phyloP scores from a whole-genome alignment of 2,797 vertebrate genomes.

The Bryconaethiops microstoma region DNA sequence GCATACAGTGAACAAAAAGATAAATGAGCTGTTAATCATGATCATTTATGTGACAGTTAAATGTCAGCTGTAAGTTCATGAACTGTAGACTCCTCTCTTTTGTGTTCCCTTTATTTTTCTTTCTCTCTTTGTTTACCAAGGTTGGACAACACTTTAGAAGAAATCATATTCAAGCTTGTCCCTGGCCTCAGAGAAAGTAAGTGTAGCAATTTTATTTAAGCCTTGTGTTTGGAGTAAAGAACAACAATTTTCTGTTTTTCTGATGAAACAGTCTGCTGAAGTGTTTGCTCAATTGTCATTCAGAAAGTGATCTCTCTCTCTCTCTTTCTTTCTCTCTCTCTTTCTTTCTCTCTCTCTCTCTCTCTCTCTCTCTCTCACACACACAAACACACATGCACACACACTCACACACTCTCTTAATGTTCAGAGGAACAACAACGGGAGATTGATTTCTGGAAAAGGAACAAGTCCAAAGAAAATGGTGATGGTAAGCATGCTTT shows the following conservation, averaged over 20 bases:
- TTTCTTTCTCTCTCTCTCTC: constrained; percentile 29
- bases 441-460: constrained; percentile 94
- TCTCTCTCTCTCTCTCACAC: neutral
- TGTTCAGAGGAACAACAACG: constrained; percentile 89
- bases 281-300: constrained; percentile 6
- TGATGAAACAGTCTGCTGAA: neutral
- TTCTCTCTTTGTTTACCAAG: constrained; percentile 68
- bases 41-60: neutral
- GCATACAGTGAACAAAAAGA: neutral
- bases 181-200: constrained; percentile 96
- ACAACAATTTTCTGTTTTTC: constrained; percentile 22
- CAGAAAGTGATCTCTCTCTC: neutral
- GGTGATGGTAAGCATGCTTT: constrained; percentile 79
- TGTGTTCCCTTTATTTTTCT: neutral
- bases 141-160: constrained; percentile 98
- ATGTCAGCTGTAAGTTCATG: neutral
- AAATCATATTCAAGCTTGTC: constrained; percentile 99
- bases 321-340: neutral
- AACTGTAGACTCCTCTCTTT: neutral
- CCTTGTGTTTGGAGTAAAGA: neutral
- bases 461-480: constrained; percentile 90
- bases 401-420: constrained; percentile 12
- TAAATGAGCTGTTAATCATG: neutral
- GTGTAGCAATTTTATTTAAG: constrained; percentile 59
- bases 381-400: too few relatives aligned